Conservation (phyloP, 2,888 invertebrate genomes). For the Heliconius sara region DNA sequence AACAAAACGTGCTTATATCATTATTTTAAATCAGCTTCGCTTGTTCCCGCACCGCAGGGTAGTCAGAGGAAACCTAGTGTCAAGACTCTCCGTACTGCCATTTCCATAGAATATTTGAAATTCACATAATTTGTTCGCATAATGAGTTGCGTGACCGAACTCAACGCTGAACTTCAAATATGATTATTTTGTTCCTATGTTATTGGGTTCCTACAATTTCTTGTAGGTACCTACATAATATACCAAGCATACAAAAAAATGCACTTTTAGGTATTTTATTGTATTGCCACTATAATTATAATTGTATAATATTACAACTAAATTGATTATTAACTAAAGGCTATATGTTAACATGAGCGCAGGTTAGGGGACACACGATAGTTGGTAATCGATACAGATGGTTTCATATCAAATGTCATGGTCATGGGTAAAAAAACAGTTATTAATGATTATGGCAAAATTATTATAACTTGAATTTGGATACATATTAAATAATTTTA, state of each 20-base stretch:
- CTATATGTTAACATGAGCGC: slow-evolving; percentile 8
- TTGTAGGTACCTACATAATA: background rate
- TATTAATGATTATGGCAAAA: background rate
- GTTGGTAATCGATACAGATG: slow-evolving; percentile 7
- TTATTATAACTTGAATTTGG: background rate
- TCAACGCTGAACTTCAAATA: too few relatives aligned
- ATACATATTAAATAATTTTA: background rate
- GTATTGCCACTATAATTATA: background rate
- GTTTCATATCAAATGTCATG: slow-evolving; percentile 2
- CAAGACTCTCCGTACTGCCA: too few relatives aligned
- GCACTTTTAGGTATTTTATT: background rate
- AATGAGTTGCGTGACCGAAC: too few relatives aligned
- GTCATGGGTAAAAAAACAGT: background rate
- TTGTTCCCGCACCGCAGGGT: too few relatives aligned
- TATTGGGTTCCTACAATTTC: background rate
- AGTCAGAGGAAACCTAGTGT: too few relatives aligned
- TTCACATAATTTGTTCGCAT: too few relatives aligned
- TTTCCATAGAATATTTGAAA: too few relatives aligned
- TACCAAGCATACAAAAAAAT: background rate
- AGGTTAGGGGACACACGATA: background rate
- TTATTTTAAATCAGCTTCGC: too few relatives aligned
- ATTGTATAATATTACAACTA: background rate
- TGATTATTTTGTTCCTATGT: too few relatives aligned
- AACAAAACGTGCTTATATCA: too few relatives aligned
- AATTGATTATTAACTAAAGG: slow-evolving; percentile 9